A percentile compares a stretch with the other conserved stretches of the same genome.
Conservation (phyloP, 2,113 vertebrate species). For the Oncorhynchus keta region DNA sequence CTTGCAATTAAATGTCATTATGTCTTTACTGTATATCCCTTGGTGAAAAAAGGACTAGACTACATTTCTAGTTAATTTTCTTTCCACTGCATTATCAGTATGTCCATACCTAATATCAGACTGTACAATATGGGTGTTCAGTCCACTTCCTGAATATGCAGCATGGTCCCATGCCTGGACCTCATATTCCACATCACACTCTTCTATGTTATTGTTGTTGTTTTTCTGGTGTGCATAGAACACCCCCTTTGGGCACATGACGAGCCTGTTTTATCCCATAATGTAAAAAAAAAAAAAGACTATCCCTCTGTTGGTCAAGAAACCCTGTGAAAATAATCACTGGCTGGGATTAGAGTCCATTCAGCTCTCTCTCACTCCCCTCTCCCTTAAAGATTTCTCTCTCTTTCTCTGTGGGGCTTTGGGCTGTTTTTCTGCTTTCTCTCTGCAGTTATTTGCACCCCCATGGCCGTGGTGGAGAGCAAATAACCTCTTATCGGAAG, state of each 20-base stretch:
- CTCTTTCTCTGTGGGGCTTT: not conserved
- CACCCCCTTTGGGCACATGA: not conserved
- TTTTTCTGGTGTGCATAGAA: not conserved
- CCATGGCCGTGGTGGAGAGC: slow-evolving; percentile 1
- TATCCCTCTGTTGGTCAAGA: slow-evolving; percentile 2
- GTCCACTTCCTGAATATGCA: too few relatives aligned
- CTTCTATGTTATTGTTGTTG: too few relatives aligned
- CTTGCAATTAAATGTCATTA: too few relatives aligned
- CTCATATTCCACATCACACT: too few relatives aligned
- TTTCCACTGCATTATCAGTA: too few relatives aligned
- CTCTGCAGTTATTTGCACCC: not conserved
- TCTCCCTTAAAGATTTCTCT: not conserved
- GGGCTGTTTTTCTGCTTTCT: not conserved
- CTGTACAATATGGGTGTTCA: not conserved
- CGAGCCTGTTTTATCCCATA: slow-evolving; percentile 1
- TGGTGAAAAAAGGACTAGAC: too few relatives aligned
- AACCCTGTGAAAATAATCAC: slow-evolving; percentile 6
- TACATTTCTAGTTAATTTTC: too few relatives aligned
- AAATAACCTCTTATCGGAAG: slow-evolving; percentile 21
- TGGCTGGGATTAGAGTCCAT: not conserved
- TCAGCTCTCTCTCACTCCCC: not conserved
- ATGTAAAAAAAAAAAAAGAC: not conserved
- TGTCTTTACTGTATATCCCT: too few relatives aligned
- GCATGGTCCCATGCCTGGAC: too few relatives aligned
- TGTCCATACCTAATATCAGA: too few relatives aligned